A percentile compares a stretch with the other conserved stretches of the same genome.
Conservation (phyloP, 2,113 vertebrate genomes). For the Semnornis frantzii region DNA sequence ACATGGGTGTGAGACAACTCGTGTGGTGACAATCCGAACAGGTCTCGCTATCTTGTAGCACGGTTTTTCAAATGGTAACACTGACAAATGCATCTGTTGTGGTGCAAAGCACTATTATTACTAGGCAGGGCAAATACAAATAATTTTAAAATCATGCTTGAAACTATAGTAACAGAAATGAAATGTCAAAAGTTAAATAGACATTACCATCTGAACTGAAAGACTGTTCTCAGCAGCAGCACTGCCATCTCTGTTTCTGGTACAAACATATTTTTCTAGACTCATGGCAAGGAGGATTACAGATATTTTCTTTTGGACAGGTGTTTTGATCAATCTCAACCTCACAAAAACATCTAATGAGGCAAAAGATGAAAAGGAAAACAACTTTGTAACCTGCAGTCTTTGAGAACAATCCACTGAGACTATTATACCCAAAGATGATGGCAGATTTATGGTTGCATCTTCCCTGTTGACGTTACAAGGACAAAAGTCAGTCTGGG, state of each 20-base stretch:
- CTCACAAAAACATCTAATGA: constrained; percentile 53
- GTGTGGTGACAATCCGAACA: not conserved
- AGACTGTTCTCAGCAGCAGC: not conserved
- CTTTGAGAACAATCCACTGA: constrained; percentile 25
- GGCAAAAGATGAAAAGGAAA: constrained; percentile 55
- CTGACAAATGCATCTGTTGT: not conserved
- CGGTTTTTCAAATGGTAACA: not conserved
- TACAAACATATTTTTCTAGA: not conserved
- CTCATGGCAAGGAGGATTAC: not conserved
- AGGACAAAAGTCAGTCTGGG: constrained; percentile 22
- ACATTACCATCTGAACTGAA: not conserved
- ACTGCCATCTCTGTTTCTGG: not conserved
- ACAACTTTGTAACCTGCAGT: constrained; percentile 17
- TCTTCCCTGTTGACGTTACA: not conserved
- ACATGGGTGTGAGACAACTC: not conserved
- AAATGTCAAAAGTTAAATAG: constrained; percentile 4
- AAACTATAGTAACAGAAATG: not conserved
- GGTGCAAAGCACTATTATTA: not conserved
- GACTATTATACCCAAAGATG: constrained; percentile 37
- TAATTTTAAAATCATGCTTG: not conserved
- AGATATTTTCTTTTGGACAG: constrained; percentile 33
- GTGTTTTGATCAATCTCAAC: constrained; percentile 50
- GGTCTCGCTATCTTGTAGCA: not conserved
- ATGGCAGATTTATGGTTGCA: not conserved
- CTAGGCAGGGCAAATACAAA: constrained; percentile 13